Evolutionary conservation across 2,888 invertebrate genomes (phyloP).

Genomic region (Phaedon cochleariae): DNA sequence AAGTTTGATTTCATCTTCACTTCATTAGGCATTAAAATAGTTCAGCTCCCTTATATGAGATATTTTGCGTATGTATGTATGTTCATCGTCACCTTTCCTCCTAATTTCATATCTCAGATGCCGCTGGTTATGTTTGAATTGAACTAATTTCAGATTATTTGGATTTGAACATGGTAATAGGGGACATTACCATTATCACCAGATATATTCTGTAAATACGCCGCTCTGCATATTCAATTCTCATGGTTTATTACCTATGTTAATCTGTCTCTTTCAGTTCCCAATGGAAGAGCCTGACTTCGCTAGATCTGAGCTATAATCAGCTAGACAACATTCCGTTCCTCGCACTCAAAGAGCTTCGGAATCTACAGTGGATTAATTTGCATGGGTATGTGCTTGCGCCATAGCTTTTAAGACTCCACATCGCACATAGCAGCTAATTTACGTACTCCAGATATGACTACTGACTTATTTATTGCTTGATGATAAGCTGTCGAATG

Average conservation of each 20-base stretch:
- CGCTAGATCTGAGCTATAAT: conserved; percentile 85
- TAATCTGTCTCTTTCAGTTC: conserved; percentile 71
- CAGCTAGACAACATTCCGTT: conserved; percentile 80
- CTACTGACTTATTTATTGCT: background rate
- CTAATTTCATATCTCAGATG: no score
- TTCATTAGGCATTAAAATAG: no score
- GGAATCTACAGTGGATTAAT: conserved; percentile 83
- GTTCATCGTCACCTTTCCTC: no score
- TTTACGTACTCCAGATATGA: background rate
- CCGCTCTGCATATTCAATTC: background rate
- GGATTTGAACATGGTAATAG: no score
- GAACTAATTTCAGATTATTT: no score
- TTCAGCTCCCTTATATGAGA: no score
- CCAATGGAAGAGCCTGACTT: conserved; percentile 81
- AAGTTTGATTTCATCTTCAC: no score
- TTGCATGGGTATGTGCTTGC: conserved; percentile 75
- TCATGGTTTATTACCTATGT: background rate
- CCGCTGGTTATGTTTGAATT: no score
- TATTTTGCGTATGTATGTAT: no score
- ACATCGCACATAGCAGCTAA: background rate
- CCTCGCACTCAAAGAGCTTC: conserved; percentile 74
- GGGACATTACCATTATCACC: background rate
- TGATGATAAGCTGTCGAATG: background rate
- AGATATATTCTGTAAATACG: background rate
- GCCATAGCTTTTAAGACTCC: background rate